Evolutionary conservation across 2,888 invertebrate species (phyloP).

Genomic region (Lucinisca nassula): DNA sequence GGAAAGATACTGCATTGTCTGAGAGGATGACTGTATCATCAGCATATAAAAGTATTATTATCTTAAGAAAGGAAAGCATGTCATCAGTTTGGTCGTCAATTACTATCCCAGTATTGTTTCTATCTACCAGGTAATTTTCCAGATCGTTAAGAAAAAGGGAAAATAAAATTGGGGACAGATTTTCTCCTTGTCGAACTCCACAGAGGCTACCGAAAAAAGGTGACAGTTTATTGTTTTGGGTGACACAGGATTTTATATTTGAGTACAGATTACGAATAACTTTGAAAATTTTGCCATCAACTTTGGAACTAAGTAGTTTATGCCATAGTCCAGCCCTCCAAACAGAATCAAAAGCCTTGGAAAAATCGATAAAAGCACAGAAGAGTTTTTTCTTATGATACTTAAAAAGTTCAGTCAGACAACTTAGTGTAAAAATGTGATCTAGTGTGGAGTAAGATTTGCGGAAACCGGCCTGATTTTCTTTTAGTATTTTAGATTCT

Average conservation of each 20-base stretch:
- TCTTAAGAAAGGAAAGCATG: neutral
- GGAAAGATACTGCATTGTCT: constrained; percentile 6
- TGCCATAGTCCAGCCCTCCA: constrained; percentile 23
- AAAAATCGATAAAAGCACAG: neutral
- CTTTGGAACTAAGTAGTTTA: neutral
- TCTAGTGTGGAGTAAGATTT: neutral
- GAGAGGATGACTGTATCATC: constrained; percentile 52
- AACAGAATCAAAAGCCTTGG: constrained; percentile 3
- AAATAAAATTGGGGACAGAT: neutral
- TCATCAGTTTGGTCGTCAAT: neutral
- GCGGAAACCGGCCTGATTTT: neutral
- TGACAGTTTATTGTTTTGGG: neutral
- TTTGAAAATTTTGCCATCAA: neutral
- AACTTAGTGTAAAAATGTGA: neutral
- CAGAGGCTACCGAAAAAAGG: neutral
- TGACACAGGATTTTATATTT: constrained; percentile 19
- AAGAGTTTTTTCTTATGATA: neutral
- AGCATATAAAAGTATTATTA: constrained; percentile 40
- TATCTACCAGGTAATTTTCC: neutral
- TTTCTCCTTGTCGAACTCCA: constrained; percentile 9
- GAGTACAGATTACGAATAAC: neutral
- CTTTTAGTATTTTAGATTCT: neutral
- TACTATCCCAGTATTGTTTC: neutral
- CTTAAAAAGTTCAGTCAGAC: neutral
- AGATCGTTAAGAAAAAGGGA: neutral